Evolutionary conservation across 2,888 invertebrate genomes (phyloP), one percentile per base, ranked within the genome.

Genomic region (Pammene fasciana): DNA sequence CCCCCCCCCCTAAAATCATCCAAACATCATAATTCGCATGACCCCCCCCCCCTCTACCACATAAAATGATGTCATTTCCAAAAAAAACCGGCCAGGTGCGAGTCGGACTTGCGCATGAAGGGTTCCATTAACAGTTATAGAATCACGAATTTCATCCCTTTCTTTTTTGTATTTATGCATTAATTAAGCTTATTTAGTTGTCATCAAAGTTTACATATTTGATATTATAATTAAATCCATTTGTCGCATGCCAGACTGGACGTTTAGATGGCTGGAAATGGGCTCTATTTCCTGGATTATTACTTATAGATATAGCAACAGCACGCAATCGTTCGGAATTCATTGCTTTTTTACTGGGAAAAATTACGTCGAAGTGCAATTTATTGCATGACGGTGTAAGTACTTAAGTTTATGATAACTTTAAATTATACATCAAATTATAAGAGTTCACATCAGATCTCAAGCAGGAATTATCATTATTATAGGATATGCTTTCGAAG

Each of bases 271-370:
- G 34, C n/a, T 50, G 6, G 50, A 52, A 62, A 52, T 52, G 1
- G 50, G n/a, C 34, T 65, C 16, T 34, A 55, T 65, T 65, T 65
- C 64, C 64, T 55, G 55, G 34, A 13, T 45, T 45, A 65, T 65
- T 55, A 65, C 45, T 14, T 11, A 45, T 45, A 38, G 11, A 26
- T 10, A 26, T 26, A 26, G 1, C 55, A 16, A 6, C 7, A 34
- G 14, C 52, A 65, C 64, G 64, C 64, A 65, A 55, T 55, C 45
- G 13, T 45, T 52, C 18, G 41, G 50, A 41, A 26, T 52, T 62
- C 18, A 52, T 52, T 10, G 41, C 26, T 52, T 52, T 61, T 54
- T 48, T 60, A 18, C 26, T 8, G 13, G 11, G 10, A 18, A 41
- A 54, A 50, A 62, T 18, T 41, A 41, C 5, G 16, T 41, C 18